Base-by-base conservation (phyloP, 2,888 invertebrate genomes). In the Troides oblongomaculatus region DNA sequence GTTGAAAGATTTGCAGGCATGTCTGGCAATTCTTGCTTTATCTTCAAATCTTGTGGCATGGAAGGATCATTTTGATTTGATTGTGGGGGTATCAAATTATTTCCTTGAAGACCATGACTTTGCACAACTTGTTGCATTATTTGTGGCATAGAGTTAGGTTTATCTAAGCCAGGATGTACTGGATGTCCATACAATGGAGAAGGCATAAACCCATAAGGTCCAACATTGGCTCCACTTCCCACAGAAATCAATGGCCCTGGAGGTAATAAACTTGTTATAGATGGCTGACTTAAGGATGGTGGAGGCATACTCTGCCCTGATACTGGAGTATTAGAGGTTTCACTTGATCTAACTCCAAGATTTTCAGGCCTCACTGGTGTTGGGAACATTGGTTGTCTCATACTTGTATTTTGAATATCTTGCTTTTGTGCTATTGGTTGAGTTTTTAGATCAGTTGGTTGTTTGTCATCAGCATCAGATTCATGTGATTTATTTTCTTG, bases 201-300 rank as follows among this genome's bases (percentile, higher is more conserved):
- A 53, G 94, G 94, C 90, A 94, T 93, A 75, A 94, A 94, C 18
- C 95, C 93, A 81, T 95, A 95, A 66, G 94, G 94, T 12, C 93
- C 93, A 76, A 94, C 92, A 78, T 93, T 92, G 64, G 93, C 83
- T 67, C 90, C 89, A 78, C 93, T 93, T 67, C 94, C 94, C 8
- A 94, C 94, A 57, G 94, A 94, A 76, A 94, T 93, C 73, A 94
- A 81, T 76, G 94, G 94, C 58, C 94, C 93, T 65, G 94, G 93
- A 70, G 94, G 94, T 83, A 94, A 84, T 58, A 94, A 81, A 39
- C 93, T 93, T 59, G 93, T 89, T 66, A 94, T 84, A 18, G 94
- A 93, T 36, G 94, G 91, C 79, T 94, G 94, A 57, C 90, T 93
- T 10, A 93, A 88, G 53, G 89, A 78, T 57, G 90, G 90, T 66